Evolutionary conservation across 2,113 vertebrate genomes (phyloP), one percentile per base, ranked within the genome.

Genomic region (Notarius lentiginosus): DNA sequence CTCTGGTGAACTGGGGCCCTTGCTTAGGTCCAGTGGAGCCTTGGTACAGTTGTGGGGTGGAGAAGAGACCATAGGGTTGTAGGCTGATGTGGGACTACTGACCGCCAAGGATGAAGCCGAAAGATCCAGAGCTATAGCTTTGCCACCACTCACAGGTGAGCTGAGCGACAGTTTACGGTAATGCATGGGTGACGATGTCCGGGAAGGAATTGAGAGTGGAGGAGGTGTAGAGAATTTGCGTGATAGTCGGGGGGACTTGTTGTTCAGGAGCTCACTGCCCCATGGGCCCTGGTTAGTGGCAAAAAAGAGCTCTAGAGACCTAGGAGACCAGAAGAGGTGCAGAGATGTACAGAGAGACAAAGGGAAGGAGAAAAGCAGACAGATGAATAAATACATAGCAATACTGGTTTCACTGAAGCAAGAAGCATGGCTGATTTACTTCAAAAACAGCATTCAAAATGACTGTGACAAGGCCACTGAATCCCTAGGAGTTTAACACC

Each of bases 161-260:
- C 94, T 98, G 93, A 99, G 94, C 0, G 98, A 99, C 34, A 98
- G 94, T 87, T 99, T 99, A 68, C 98, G 96, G 55, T 95, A 94
- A 90, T 97, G 96, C 88, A 97, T 96, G 0, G 97, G 98, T 7
- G 98, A 99, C 80, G 96, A 96, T 0, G 97, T 97, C 89, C 97
- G 95, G n/a, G 97, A 96, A 76, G 95, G 91, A 87, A 97, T 94
- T 15, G 96, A 95, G 81, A 97, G 87, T 0, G 97, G 97, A 8
- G 98, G 98, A 49, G 97, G 97, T 30, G 98, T 98, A 86, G 98
- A 99, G 83, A 98, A 98, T 90, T 99, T 99, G 90, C 98, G 97
- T 84, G 96, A 97, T 11, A 98, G 94, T 10, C 95, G 95, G 0
- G 97, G 98, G 1, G 97, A 98, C 88, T 98, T 99, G 85, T 96